These are phyloP conservation scores for Thoracochromis brauschi DNA, from an alignment of 2,113 vertebrate species.

Conservation along the genomic window DNA sequence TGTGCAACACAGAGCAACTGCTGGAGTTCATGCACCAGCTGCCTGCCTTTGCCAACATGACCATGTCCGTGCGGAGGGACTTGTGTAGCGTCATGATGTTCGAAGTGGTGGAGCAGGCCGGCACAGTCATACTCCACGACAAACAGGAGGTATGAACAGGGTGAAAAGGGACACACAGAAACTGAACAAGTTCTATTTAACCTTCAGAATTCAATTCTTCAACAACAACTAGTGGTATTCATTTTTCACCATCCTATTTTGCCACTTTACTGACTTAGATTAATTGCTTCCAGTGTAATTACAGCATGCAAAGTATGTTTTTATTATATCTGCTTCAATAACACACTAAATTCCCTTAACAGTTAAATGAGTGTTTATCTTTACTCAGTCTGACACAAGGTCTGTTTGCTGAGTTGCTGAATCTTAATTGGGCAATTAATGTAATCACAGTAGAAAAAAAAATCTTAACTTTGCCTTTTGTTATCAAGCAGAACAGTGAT, in stretches of 20 bases:
- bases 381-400: not conserved
- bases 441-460: not conserved
- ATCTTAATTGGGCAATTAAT: not conserved
- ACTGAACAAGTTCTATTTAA: not conserved
- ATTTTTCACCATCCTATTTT: not conserved
- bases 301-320: not conserved
- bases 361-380: not conserved
- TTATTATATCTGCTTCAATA: not conserved
- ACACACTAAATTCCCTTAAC: not conserved
- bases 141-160: conserved; percentile 83
- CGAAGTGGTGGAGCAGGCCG: conserved; percentile 90
- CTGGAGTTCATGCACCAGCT: conserved; percentile 97
- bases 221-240: not conserved
- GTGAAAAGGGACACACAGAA: not conserved
- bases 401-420: not conserved
- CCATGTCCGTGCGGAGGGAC: conserved; percentile 93
- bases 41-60: conserved; percentile 97
- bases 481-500: not conserved
- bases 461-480: not conserved
- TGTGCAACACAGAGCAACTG: conserved; percentile 79
- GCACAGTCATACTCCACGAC: conserved; percentile 84
- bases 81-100: conserved; percentile 96
- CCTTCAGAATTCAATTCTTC: not conserved
- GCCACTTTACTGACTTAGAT: not conserved
- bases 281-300: not conserved